Evolutionary conservation across 2,888 invertebrate genomes (phyloP).

Genomic region (Onthophagus sagittarius): DNA sequence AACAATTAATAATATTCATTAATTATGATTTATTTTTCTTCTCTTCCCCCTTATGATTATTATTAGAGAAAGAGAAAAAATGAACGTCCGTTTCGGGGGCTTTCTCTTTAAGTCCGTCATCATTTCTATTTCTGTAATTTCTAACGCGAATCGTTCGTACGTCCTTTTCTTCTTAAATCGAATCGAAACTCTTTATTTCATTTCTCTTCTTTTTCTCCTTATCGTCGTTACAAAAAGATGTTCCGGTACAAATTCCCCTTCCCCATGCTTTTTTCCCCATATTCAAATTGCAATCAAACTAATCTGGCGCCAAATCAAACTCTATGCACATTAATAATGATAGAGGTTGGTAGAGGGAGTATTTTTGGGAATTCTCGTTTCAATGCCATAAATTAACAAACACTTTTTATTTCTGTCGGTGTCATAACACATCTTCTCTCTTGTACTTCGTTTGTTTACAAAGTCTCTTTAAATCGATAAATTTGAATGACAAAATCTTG

Average conservation of each 20-base stretch:
- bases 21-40: no score
- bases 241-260: no score
- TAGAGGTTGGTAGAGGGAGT: neutral
- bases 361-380: conserved; percentile 17
- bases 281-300: no score
- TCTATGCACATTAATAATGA: no score
- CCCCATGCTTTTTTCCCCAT: no score
- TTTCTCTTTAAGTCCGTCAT: conserved; percentile 29
- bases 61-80: neutral
- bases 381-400: conserved; percentile 4
- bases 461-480: neutral
- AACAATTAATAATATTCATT: no score
- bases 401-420: neutral
- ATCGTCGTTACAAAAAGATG: no score
- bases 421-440: neutral
- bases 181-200: no score
- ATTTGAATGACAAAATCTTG: neutral
- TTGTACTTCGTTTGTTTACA: neutral
- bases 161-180: neutral
- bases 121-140: conserved; percentile 25
- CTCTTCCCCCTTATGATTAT: conserved; percentile 1
- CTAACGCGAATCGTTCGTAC: conserved; percentile 20
- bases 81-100: conserved; percentile 22
- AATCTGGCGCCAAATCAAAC: no score
- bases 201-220: no score